Evolutionary conservation across 2,888 invertebrate species (phyloP).

Genomic region (Xestia ashworthii): DNA sequence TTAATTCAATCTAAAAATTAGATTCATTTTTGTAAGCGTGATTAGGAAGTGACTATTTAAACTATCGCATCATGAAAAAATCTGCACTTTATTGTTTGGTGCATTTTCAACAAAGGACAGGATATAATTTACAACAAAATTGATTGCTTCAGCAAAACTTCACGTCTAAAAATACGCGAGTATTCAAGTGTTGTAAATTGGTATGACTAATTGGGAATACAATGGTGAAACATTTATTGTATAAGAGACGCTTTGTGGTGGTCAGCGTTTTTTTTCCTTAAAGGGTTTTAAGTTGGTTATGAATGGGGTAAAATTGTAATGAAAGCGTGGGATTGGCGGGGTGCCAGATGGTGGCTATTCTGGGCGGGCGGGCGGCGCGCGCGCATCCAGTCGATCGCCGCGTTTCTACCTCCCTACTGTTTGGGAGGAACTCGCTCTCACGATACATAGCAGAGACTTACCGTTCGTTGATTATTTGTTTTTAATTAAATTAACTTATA

Average conservation of each 20-base stretch:
- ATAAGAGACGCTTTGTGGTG: constrained; percentile 6
- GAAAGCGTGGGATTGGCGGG: constrained; percentile 80
- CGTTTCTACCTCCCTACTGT: constrained; percentile 71
- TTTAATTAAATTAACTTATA: constrained; percentile 14
- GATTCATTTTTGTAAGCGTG: background rate
- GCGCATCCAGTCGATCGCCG: constrained; percentile 85
- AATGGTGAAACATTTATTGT: constrained; percentile 8
- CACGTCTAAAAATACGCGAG: constrained; percentile 36
- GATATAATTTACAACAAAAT: background rate
- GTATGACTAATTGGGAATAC: constrained; percentile 44
- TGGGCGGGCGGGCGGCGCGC: constrained; percentile 84
- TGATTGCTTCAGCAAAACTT: constrained; percentile 25
- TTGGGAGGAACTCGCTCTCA: constrained; percentile 59
- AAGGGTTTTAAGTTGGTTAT: constrained; percentile 69
- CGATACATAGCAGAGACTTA: constrained; percentile 53
- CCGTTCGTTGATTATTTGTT: constrained; percentile 53
- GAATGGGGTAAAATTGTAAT: constrained; percentile 83
- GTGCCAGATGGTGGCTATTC: constrained; percentile 84
- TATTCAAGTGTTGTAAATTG: constrained; percentile 37
- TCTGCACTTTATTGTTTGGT: background rate
- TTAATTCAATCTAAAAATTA: background rate
- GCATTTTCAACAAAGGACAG: constrained; percentile 30
- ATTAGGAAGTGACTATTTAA: constrained; percentile 27
- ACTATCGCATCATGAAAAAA: background rate
- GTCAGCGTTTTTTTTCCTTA: constrained; percentile 12